Evolutionary conservation across 2,888 invertebrate genomes (phyloP), one percentile per base, ranked within the genome.

Genomic region (Hypomecis punctinalis): DNA sequence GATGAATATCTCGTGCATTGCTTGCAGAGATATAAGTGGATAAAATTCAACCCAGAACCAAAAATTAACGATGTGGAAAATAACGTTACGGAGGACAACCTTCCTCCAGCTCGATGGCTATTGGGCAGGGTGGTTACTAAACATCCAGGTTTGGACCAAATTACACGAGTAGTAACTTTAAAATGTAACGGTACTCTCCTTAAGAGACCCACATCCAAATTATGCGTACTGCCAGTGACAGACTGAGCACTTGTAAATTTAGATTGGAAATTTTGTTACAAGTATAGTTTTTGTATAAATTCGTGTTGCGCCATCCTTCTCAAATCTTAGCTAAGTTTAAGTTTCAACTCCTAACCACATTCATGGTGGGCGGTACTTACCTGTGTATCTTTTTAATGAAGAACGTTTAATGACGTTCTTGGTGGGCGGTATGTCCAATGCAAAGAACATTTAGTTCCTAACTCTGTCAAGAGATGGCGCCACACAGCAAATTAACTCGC

Each of bases 401-500:
- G 23, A 23, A 23, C 23, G 23, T 23, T 23, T 23, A 23, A 23
- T 23, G 23, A 23, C 35, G 47, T 33, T 10, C 47, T 48, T 48
- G 47, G 47, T 48, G 47, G 35, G 47, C 47, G 47, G 47, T 48
- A 35, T 48, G 47, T 48, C 5, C 10, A 48, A 35, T 23, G 23
- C 23, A 23, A 23, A 3, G 23, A 23, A 23, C 23, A 23, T 23
- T 23, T 23, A 23, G 23, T 23, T 23, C 23, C 23, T 3, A 23
- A 23, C 23, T 23, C n/a, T 23, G 23, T 23, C 23, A 3, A 23
- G 23, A 23, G 23, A 23, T 23, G 23, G 23, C 23, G 23, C 23
- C 23, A 23, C 23, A 23, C 23, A 23, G 23, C 23, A 23, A 23
- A 23, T 23, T 23, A 23, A 23, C 23, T 2, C 23, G 23, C 23